Percentiles rank a stretch among this genome's conserved stretches.
These are phyloP conservation scores for Unio pictorum DNA, from an alignment of 2,888 invertebrate species.

Conservation along the genomic window DNA sequence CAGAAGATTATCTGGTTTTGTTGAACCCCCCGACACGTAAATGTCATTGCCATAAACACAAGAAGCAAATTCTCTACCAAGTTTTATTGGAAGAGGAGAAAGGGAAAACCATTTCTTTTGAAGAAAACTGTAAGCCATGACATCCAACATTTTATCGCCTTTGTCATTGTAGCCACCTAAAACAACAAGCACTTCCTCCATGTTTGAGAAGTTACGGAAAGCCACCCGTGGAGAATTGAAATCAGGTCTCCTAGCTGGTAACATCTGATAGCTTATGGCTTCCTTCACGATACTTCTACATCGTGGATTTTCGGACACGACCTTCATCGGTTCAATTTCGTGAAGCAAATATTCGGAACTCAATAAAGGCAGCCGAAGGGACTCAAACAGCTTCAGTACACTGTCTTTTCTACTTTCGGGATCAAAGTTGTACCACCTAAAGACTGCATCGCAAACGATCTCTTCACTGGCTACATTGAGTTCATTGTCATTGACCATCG, in stretches of 20 bases:
- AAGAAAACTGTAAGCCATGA: constrained; percentile 47
- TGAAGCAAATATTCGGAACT: constrained; percentile 51
- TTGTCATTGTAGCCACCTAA: constrained; percentile 49
- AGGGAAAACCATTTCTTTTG: constrained; percentile 45
- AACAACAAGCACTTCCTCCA: constrained; percentile 49
- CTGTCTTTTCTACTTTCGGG: constrained; percentile 73
- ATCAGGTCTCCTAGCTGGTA: constrained; percentile 46
- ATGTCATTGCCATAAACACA: constrained; percentile 53
- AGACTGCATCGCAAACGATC: constrained; percentile 82
- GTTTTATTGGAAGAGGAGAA: constrained; percentile 39
- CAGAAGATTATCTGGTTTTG: constrained; percentile 40
- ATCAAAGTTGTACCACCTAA: constrained; percentile 79
- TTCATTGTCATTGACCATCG: constrained; percentile 85
- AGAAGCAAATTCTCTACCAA: constrained; percentile 47
- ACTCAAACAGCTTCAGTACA: constrained; percentile 67
- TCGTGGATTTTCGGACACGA: constrained; percentile 38
- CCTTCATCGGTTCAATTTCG: constrained; percentile 46
- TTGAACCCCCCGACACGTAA: constrained; percentile 52
- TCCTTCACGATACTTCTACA: constrained; percentile 51
- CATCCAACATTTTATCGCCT: constrained; percentile 47
- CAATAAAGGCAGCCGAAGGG: constrained; percentile 53
- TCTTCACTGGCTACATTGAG: constrained; percentile 91
- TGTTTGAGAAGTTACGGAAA: constrained; percentile 41
- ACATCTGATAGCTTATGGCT: constrained; percentile 54
- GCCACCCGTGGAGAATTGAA: constrained; percentile 45